These are phyloP conservation scores for Alethe castanea DNA, from an alignment of 2,113 vertebrate genomes.

Conservation along the genomic window DNA sequence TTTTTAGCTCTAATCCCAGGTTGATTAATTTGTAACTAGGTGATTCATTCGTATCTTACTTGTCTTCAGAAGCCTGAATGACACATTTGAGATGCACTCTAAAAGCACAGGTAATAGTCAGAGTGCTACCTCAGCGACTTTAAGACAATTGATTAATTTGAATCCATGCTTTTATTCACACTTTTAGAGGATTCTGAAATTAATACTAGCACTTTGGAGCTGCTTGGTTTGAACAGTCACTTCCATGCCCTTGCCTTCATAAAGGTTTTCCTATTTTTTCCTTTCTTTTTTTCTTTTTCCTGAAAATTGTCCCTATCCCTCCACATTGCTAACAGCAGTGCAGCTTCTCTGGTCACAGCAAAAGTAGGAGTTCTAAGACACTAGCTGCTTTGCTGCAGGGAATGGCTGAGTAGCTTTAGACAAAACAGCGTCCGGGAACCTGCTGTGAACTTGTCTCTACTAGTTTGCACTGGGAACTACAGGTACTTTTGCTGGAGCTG, in stretches of 20 bases:
- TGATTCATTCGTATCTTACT: conserved; percentile 44
- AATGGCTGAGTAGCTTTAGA: neutral
- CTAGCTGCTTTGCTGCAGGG: neutral
- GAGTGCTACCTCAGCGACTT: conserved; percentile 52
- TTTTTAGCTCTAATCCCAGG: conserved; percentile 42
- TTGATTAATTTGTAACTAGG: conserved; percentile 58
- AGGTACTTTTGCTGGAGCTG: neutral
- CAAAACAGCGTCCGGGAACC: neutral
- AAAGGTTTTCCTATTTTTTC: neutral
- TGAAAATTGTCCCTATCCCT: neutral
- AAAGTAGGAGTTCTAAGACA: neutral
- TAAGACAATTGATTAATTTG: conserved; percentile 60
- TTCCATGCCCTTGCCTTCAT: neutral
- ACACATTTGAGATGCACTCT: conserved; percentile 47
- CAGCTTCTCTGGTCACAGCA: neutral
- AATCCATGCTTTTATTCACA: conserved; percentile 50
- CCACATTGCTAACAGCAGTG: neutral
- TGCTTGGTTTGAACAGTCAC: neutral
- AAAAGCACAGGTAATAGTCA: conserved; percentile 63
- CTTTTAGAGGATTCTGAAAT: conserved; percentile 21
- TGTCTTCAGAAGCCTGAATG: conserved; percentile 49
- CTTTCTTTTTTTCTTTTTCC: neutral
- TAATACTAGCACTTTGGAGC: neutral
- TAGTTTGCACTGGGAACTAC: neutral
- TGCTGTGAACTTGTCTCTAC: neutral